Evolutionary conservation across 2,888 invertebrate species (phyloP).

Genomic region (Kuschelorhynchus macadamiae): DNA sequence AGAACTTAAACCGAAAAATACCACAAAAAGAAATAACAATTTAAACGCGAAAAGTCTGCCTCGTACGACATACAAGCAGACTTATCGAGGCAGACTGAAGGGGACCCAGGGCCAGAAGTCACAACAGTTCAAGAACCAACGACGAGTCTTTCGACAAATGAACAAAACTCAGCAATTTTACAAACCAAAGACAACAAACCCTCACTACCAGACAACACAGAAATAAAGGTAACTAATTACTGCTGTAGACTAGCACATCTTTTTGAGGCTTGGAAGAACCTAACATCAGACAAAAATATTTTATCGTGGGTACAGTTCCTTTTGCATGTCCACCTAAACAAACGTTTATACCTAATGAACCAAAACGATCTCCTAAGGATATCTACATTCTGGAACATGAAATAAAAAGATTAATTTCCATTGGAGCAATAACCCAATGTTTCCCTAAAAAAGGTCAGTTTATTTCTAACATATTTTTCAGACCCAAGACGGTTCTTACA

Average conservation of each 20-base stretch:
- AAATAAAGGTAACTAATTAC: too few species aligned
- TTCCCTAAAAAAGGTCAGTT: slow-evolving; percentile 4
- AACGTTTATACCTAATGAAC: slow-evolving; percentile 2
- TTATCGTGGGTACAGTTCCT: slow-evolving; percentile 2
- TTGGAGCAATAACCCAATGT: not conserved
- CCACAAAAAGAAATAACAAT: too few species aligned
- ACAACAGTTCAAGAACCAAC: too few species aligned
- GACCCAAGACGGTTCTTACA: slow-evolving; percentile 33
- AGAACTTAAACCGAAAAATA: too few species aligned
- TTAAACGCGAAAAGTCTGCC: too few species aligned
- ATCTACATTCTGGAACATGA: not conserved
- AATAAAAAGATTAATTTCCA: slow-evolving; percentile 1
- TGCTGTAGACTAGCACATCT: not conserved
- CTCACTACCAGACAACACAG: too few species aligned
- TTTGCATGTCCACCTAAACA: not conserved
- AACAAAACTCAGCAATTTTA: too few species aligned
- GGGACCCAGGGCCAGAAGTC: too few species aligned
- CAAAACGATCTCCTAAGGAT: not conserved
- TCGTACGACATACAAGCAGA: too few species aligned
- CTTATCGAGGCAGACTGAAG: too few species aligned
- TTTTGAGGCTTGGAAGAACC: not conserved
- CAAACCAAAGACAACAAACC: too few species aligned
- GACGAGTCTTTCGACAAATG: too few species aligned
- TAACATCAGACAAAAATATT: slow-evolving; percentile 4
- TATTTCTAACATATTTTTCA: slow-evolving; percentile 35